Evolutionary conservation across 23 tunicate genomes (phyloP).

Genomic region (Botrylloides violaceus): DNA sequence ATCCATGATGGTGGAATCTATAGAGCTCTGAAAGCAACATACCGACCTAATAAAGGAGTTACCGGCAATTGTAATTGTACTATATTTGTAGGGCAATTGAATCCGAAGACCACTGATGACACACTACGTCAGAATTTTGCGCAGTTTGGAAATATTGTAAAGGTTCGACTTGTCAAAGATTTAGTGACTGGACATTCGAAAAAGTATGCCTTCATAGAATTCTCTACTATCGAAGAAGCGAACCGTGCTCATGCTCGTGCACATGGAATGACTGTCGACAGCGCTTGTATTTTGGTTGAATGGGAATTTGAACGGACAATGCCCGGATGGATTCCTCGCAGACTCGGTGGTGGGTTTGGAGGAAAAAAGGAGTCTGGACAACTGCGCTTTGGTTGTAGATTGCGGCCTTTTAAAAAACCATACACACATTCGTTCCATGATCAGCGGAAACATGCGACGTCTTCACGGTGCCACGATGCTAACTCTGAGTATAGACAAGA

Average conservation of each 20-base stretch:
- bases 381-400: conserved; percentile 76
- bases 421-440: background rate
- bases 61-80: conserved; percentile 48
- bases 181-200: conserved; percentile 70
- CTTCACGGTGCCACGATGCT: too few species aligned
- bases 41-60: conserved; percentile 45
- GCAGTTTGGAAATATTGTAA: conserved; percentile 45
- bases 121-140: conserved; percentile 38
- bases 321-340: conserved; percentile 78
- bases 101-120: conserved; percentile 33
- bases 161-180: conserved; percentile 52
- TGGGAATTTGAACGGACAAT: conserved; percentile 53
- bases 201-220: conserved; percentile 79
- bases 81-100: conserved; percentile 61
- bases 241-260: conserved; percentile 39
- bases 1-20: conserved; percentile 65
- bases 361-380: conserved; percentile 93
- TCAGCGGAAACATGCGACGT: too few species aligned
- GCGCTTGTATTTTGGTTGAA: conserved; percentile 57
- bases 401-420: conserved; percentile 64
- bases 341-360: conserved; percentile 93
- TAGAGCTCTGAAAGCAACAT: conserved; percentile 42
- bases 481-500: too few species aligned
- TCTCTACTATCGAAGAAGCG: conserved; percentile 1
- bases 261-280: conserved; percentile 41